Conservation (phyloP, 2,888 invertebrate species). For the Steinernema carpocapsae region DNA sequence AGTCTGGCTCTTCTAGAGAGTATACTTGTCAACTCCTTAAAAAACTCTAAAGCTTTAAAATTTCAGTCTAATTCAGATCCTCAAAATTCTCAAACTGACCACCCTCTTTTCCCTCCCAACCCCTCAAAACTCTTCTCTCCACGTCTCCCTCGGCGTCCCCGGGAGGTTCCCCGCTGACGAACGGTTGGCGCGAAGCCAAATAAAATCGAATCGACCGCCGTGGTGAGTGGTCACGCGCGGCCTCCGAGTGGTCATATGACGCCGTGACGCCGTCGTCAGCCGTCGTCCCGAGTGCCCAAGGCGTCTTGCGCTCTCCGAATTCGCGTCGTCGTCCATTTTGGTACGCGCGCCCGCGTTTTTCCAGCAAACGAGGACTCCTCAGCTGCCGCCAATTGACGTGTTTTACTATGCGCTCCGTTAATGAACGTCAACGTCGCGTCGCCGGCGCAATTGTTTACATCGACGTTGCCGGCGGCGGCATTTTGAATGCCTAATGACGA, state of each 20-base stretch:
- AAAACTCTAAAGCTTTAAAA: too few species aligned
- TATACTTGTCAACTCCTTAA: too few species aligned
- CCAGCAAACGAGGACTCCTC: slow-evolving; percentile 26
- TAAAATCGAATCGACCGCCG: slow-evolving; percentile 7
- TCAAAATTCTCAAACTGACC: too few species aligned
- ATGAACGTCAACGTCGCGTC: slow-evolving; percentile 21
- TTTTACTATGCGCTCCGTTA: slow-evolving; percentile 19
- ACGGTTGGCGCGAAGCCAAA: slow-evolving; percentile 29
- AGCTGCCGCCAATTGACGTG: slow-evolving; percentile 13
- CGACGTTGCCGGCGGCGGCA: neutral
- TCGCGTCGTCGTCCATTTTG: slow-evolving; percentile 1
- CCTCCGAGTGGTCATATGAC: slow-evolving; percentile 28
- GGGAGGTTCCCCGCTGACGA: too few species aligned
- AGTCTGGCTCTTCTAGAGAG: too few species aligned
- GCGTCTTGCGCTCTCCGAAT: neutral
- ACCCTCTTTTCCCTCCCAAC: too few species aligned
- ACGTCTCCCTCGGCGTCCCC: too few species aligned
- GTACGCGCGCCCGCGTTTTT: neutral
- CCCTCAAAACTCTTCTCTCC: too few species aligned
- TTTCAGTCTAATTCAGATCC: too few species aligned
- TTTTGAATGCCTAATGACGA: slow-evolving; percentile 12
- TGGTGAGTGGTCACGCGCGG: slow-evolving; percentile 32
- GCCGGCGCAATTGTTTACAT: slow-evolving; percentile 9
- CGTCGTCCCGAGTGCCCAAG: neutral
- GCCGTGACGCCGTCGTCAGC: neutral